Percentiles rank a stretch among this genome's conserved stretches.
phyloP scores from a whole-genome alignment of 2,113 vertebrate genomes.

The Colinus virginianus region DNA sequence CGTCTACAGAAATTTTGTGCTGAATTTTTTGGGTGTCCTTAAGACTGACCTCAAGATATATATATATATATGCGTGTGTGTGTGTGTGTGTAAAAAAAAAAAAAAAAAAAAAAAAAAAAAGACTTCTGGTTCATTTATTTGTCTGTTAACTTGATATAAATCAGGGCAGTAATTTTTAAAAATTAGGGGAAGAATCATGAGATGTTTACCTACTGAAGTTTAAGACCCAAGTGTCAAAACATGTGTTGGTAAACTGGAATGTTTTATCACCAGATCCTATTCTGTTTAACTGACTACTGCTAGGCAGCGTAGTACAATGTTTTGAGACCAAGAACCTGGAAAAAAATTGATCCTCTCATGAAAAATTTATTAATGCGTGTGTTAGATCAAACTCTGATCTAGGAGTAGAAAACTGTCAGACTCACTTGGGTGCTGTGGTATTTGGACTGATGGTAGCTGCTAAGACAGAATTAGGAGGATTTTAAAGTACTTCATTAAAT shows the following conservation, averaged over 20 bases:
- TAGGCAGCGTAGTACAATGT: neutral
- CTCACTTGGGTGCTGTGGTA: neutral
- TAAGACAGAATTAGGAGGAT: neutral
- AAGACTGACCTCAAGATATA: neutral
- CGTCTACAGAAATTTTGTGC: neutral
- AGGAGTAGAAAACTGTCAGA: neutral
- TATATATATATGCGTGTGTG: too few species aligned
- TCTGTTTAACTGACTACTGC: neutral
- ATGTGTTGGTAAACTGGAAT: neutral
- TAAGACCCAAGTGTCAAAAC: neutral
- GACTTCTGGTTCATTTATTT: neutral
- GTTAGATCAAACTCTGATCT: neutral
- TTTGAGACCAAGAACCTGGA: neutral
- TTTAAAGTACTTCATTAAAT: neutral
- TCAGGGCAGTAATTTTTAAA: neutral
- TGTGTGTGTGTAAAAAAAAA: too few species aligned
- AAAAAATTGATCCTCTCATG: neutral
- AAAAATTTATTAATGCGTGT: neutral
- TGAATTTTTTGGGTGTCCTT: slow-evolving; percentile 23
- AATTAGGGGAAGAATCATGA: neutral
- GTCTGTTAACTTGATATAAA: neutral
- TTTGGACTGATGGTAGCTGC: neutral
- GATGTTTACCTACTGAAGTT: neutral
- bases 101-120: too few species aligned
- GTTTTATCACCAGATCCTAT: neutral